Percentiles rank a stretch among this genome's conserved stretches.
Conservation (phyloP, 2,797 vertebrate species). For the Mus minutoides region DNA sequence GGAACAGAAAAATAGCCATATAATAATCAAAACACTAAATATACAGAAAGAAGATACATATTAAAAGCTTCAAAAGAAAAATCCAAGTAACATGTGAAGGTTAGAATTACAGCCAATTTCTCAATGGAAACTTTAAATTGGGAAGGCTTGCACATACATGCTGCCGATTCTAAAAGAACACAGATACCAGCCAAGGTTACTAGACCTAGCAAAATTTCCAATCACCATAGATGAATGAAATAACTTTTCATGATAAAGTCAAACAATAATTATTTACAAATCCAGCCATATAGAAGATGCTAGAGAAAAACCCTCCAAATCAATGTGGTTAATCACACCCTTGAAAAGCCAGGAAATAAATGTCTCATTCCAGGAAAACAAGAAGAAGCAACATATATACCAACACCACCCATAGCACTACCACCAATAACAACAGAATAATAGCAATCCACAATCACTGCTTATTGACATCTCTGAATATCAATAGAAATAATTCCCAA, state of each 20-base stretch:
- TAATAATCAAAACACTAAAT: not conserved
- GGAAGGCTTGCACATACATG: too few relatives aligned
- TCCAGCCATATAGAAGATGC: not conserved
- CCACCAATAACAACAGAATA: not conserved
- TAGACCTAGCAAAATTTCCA: too few relatives aligned
- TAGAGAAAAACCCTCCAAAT: not conserved
- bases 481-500: too few relatives aligned
- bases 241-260: not conserved
- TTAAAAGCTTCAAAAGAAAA: too few relatives aligned
- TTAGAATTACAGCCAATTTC: not conserved
- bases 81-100: too few relatives aligned
- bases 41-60: not conserved
- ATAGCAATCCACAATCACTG: not conserved
- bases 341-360: not conserved
- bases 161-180: too few relatives aligned
- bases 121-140: too few relatives aligned
- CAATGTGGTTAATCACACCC: not conserved
- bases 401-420: not conserved
- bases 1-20: not conserved
- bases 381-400: not conserved
- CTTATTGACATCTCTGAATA: not conserved
- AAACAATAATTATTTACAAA: not conserved
- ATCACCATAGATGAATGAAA: too few relatives aligned
- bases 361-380: not conserved
- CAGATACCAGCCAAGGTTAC: too few relatives aligned